Evolutionary conservation across 2,113 vertebrate species (phyloP), one percentile per base, ranked within the genome.

Genomic region (Caloenas nicobarica): DNA sequence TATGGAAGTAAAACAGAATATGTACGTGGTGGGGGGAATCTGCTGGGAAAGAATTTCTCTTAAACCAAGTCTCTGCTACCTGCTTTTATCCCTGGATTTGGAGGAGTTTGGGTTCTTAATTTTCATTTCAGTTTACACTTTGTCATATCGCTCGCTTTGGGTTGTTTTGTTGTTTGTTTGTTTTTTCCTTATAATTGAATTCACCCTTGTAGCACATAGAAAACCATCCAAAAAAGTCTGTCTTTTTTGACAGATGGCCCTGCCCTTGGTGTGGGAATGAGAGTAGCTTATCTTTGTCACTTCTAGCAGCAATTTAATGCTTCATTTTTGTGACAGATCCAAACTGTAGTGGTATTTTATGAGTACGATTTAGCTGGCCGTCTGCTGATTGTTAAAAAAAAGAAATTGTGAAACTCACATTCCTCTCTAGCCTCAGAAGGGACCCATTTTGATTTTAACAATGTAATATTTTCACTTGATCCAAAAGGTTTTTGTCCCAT

Each of bases 331-430:
- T 95, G 89, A 61, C 28, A 74, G 79, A 89, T 96, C 94, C 95
- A 94, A 96, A 88, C 96, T 95, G 58, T 70, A 87, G 76, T 60
- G 57, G 89, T 94, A 95, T 96, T 97, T 95, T 95, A 94, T 86
- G 72, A 88, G 89, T 88, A 71, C 4, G 8, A 81, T 93, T 95
- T 85, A 96, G 83, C 81, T 96, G 95, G 50, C 92, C 95, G 92
- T 33, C 88, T 96, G 86, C 78, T 94, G 95, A 95, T 91, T 72
- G 70, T 93, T 93, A 96, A 96, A 95, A 97, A 73, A 95, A 96
- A 93, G 92, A 92, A 91, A 95, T 96, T 96, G 96, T 96, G 96
- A 96, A 96, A 97, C 93, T 95, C 25, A 0, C 88, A 93, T 96
- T 96, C 96, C 86, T 91, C 44, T 73, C 53, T 80, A 82, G 80